Evolutionary conservation across 2,797 vertebrate genomes (phyloP).

Genomic region (Furcifer pardalis): DNA sequence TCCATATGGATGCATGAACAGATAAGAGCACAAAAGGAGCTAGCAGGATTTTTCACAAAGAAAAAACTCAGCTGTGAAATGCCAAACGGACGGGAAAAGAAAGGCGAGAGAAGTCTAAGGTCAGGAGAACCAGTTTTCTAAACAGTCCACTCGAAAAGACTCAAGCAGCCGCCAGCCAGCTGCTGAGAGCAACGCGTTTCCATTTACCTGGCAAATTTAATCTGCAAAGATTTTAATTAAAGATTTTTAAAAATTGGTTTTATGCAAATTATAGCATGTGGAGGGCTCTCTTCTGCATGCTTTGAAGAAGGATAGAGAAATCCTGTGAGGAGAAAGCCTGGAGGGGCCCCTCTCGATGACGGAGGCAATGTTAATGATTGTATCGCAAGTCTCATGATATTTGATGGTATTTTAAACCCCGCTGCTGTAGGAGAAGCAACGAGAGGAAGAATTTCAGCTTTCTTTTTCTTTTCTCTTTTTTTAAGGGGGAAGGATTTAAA

Average conservation of each 20-base stretch:
- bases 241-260: constrained; percentile 44
- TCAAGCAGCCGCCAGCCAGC: background rate
- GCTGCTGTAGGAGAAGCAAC: constrained; percentile 9
- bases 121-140: background rate
- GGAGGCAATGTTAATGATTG: background rate
- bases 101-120: background rate
- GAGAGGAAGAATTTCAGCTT: background rate
- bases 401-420: constrained; percentile 12
- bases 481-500: background rate
- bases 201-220: constrained; percentile 30
- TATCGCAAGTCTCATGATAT: constrained; percentile 21
- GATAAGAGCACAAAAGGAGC: background rate
- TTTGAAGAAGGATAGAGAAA: constrained; percentile 5
- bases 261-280: constrained; percentile 26
- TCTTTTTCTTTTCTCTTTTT: background rate
- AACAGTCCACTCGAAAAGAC: background rate
- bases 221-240: constrained; percentile 43
- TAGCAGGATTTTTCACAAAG: background rate
- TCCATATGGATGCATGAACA: background rate
- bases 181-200: background rate
- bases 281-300: background rate
- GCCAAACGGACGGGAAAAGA: background rate
- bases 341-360: background rate
- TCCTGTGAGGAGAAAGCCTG: constrained; percentile 13
- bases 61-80: background rate